phyloP scores from a whole-genome alignment of 2,797 vertebrate genomes.

The Oreochromis grahami region DNA sequence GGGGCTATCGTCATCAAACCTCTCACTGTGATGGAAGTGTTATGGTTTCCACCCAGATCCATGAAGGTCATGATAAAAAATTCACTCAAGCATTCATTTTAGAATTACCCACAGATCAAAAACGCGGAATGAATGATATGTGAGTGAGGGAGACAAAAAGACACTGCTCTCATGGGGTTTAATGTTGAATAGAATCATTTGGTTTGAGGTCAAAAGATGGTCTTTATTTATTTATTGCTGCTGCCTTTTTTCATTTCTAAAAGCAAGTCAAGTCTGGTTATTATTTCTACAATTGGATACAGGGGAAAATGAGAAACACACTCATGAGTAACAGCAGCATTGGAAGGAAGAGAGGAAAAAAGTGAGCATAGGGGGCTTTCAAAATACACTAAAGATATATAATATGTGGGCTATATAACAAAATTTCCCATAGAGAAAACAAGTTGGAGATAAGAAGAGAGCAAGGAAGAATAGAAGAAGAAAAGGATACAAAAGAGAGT shows the following conservation, averaged over 20 bases:
- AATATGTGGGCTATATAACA: not conserved
- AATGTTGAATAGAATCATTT: not conserved
- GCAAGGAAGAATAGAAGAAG: not conserved
- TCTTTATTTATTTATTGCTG: not conserved
- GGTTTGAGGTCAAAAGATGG: not conserved
- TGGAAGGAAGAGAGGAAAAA: not conserved
- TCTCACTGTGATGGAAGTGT: not conserved
- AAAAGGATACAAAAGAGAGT: constrained; percentile 31
- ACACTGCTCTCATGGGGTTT: not conserved
- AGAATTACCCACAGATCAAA: constrained; percentile 5
- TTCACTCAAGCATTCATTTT: not conserved
- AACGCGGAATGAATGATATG: not conserved
- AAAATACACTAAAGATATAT: not conserved
- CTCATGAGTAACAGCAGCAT: not conserved
- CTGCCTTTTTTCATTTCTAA: not conserved
- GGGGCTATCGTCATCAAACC: not conserved
- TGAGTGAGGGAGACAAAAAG: not conserved
- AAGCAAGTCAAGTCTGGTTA: not conserved
- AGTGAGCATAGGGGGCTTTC: not conserved
- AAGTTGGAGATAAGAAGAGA: constrained; percentile 9
- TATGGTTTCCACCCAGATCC: constrained; percentile 1
- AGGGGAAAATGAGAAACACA: not conserved
- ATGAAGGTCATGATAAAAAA: not conserved
- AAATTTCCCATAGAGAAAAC: not conserved
- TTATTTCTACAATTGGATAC: not conserved